Percentiles rank a stretch among this genome's conserved stretches.
These are phyloP conservation scores for Eucidaris tribuloides DNA, from an alignment of 35 echinoderm and acorn worm genomes.

Conservation along the genomic window DNA sequence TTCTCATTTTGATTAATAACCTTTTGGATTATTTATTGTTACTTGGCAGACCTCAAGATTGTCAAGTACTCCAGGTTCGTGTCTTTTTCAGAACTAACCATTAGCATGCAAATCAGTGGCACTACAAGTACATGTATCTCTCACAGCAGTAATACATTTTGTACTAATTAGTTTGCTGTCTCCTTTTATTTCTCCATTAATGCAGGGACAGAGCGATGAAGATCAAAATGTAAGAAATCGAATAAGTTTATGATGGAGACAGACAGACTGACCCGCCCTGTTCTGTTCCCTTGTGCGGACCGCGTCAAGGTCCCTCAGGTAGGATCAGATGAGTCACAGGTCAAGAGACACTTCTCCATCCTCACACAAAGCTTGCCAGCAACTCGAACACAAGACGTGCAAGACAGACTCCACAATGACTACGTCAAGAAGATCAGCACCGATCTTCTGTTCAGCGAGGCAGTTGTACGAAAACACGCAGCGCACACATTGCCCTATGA, in stretches of 20 bases:
- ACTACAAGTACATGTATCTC: no score
- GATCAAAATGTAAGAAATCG: no score
- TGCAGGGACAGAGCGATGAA: no score
- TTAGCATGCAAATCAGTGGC: no score
- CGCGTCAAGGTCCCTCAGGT: conserved; percentile 84
- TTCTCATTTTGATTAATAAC: no score
- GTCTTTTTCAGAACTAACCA: no score
- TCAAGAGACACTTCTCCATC: conserved; percentile 16
- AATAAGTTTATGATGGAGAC: conserved; percentile 25
- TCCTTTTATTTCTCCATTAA: no score
- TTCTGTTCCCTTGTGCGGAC: conserved; percentile 73
- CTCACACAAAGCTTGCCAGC: conserved; percentile 29
- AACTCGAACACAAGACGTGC: conserved; percentile 12
- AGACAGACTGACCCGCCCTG: conserved; percentile 1
- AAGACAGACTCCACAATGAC: conserved; percentile 41
- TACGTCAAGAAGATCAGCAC: conserved; percentile 81
- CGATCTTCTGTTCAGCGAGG: conserved; percentile 75
- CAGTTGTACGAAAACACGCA: conserved; percentile 56
- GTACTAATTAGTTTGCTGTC: no score
- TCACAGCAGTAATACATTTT: no score
- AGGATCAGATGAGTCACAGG: conserved; percentile 44
- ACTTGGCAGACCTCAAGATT: no score
- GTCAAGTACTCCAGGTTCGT: no score
- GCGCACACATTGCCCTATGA: conserved; percentile 76
- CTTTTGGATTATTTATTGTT: no score